phyloP scores from a whole-genome alignment of 2,797 vertebrate species.

The Scolopax bukidnonensis region DNA sequence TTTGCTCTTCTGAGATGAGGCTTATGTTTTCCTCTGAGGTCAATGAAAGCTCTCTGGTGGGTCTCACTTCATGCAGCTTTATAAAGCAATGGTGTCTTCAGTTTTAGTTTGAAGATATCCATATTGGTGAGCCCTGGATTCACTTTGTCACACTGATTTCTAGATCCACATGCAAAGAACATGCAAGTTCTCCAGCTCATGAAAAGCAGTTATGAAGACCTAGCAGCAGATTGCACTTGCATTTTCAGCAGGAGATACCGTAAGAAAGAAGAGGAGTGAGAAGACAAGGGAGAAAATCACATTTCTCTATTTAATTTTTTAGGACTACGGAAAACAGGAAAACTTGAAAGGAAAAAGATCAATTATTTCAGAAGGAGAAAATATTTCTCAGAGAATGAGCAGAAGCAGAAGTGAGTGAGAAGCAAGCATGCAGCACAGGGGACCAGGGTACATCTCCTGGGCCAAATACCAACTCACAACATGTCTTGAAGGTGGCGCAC shows the following conservation, averaged over 20 bases:
- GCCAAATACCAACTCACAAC: not conserved
- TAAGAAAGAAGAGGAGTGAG: not conserved
- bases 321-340: not conserved
- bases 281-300: not conserved
- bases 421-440: not conserved
- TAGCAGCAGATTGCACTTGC: not conserved
- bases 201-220: not conserved
- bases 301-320: not conserved
- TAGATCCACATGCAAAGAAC: not conserved
- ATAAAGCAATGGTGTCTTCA: not conserved
- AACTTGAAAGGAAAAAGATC: not conserved
- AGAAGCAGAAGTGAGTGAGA: not conserved
- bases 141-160: not conserved
- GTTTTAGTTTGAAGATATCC: not conserved
- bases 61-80: not conserved
- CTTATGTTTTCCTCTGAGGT: not conserved
- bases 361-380: not conserved
- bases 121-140: not conserved
- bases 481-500: not conserved
- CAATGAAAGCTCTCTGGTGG: not conserved
- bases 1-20: not conserved
- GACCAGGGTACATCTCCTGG: not conserved
- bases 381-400: not conserved
- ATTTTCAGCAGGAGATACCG: not conserved
- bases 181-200: not conserved